These are phyloP conservation scores for Noctuana brunneofusca DNA, from an alignment of 2,888 invertebrate genomes.

Conservation along the genomic window DNA sequence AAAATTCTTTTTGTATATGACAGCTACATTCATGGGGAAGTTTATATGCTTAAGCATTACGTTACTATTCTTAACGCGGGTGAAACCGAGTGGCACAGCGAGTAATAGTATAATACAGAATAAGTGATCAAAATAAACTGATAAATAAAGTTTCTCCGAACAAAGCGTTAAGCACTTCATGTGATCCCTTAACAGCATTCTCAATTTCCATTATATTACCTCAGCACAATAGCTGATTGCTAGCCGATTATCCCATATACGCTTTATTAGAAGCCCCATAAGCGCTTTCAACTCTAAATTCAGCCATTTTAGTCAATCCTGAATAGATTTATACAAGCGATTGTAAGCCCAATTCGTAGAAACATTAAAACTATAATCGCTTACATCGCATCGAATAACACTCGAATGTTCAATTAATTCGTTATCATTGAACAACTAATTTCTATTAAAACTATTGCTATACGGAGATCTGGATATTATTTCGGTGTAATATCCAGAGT, in stretches of 20 bases:
- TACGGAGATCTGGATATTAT: not conserved
- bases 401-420: slow-evolving; percentile 25
- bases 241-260: slow-evolving; percentile 35
- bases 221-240: slow-evolving; percentile 21
- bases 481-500: too few species aligned
- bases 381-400: not conserved
- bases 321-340: slow-evolving; percentile 6
- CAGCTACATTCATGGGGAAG: too few species aligned
- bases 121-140: not conserved
- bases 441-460: slow-evolving; percentile 27
- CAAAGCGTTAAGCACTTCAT: not conserved
- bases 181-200: not conserved
- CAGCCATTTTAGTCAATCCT: slow-evolving; percentile 41
- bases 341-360: slow-evolving; percentile 5
- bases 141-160: not conserved
- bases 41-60: too few species aligned
- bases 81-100: too few species aligned
- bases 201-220: slow-evolving; percentile 5
- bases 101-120: not conserved
- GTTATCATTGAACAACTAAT: slow-evolving; percentile 31
- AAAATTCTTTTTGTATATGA: too few species aligned
- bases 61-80: too few species aligned
- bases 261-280: slow-evolving; percentile 46
- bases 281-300: slow-evolving; percentile 56
- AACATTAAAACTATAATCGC: not conserved